Evolutionary conservation across 2,113 vertebrate species (phyloP), one percentile per base, ranked within the genome.

Genomic region (Etia nguti): DNA sequence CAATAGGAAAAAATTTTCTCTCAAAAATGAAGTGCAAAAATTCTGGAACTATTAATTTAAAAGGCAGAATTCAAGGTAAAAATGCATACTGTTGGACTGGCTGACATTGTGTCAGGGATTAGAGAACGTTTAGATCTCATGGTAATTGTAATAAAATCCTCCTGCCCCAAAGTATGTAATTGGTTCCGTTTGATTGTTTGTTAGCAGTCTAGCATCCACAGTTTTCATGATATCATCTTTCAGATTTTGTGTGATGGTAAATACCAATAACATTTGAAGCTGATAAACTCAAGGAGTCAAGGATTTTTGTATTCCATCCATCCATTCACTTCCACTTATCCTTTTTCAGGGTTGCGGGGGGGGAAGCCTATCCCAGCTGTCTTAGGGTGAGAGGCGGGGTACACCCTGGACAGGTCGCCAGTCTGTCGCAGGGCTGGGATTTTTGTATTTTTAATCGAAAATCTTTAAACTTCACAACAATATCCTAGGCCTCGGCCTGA

Each of bases 321-420:
- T n/a, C n/a, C n/a, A n/a, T n/a, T n/a, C n/a, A n/a, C n/a, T n/a
- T n/a, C n/a, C n/a, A n/a, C n/a, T n/a, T n/a, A n/a, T n/a, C n/a
- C n/a, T n/a, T n/a, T n/a, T n/a, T n/a, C n/a, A n/a, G n/a, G n/a
- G n/a, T n/a, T n/a, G n/a, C n/a, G n/a, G 31, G 31, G 31, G 31
- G 31, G 31, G 31, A 6, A 31, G 31, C 31, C 31, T 31, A 31
- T 31, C 31, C 31, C 31, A 31, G 31, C 31, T 31, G 31, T 2
- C 2, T 59, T 18, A 31, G 57, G 8, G 56, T 4, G 15, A 18
- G 56, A 0, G 26, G 57, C 26, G 1, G 56, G 56, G 26, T 18
- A 8, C 56, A 6, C 26, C 13, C 3, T 0, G 56, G 15, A 0
- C 56, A 18, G 56, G 26, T 2, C 0, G 3, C 0, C 56, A 0